These are phyloP conservation scores for Meandrina meandrites DNA, from an alignment of 92 coral and sea anemone genomes.

Conservation along the genomic window DNA sequence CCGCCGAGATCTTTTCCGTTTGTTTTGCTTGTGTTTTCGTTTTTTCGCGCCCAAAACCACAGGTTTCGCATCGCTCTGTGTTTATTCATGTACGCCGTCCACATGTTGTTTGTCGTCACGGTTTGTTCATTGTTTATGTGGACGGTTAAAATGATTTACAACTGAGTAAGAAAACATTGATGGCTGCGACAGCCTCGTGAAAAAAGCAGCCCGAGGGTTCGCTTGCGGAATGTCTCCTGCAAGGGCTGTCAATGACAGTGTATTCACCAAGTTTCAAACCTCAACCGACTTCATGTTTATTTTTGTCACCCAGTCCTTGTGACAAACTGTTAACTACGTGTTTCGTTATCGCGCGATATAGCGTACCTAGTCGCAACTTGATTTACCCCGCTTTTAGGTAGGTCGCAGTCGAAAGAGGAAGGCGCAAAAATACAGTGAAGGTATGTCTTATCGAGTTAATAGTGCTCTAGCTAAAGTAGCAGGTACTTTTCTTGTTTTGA, in stretches of 20 bases:
- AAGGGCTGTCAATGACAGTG: neutral
- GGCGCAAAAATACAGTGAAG: too few species aligned
- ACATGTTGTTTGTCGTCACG: slow-evolving; percentile 27
- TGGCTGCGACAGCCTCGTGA: neutral
- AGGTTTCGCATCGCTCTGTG: neutral
- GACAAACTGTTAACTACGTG: neutral
- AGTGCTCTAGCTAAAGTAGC: too few species aligned
- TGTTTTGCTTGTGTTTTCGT: neutral
- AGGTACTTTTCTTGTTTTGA: too few species aligned
- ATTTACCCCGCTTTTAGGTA: too few species aligned
- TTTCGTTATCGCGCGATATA: neutral
- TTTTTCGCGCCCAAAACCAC: slow-evolving; percentile 29
- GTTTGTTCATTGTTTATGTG: neutral
- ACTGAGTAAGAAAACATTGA: neutral
- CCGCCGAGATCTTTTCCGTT: neutral
- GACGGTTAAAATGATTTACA: neutral
- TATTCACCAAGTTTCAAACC: neutral
- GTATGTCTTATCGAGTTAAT: too few species aligned
- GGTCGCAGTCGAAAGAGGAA: too few species aligned
- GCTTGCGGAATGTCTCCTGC: neutral
- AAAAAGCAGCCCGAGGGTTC: neutral
- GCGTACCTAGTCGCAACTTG: too few species aligned
- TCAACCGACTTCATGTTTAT: neutral
- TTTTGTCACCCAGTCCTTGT: neutral
- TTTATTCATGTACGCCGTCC: neutral